phyloP scores from a whole-genome alignment of 1,140 invertebrate species.

The Cydia amplana region DNA sequence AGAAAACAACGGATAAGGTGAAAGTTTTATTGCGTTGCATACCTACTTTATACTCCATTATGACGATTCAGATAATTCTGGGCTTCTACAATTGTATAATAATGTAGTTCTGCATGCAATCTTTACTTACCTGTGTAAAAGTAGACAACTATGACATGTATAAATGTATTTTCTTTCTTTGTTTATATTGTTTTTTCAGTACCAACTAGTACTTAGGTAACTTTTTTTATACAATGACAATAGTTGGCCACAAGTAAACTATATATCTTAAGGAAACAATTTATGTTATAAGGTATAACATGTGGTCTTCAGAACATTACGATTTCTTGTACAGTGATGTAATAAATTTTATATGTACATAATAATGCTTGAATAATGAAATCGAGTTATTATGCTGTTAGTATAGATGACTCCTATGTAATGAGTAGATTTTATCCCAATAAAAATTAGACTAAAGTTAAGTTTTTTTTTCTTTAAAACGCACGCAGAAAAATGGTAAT shows the following conservation, averaged over 20 bases:
- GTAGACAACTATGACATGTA: slow-evolving; percentile 35
- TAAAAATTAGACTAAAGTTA: not conserved
- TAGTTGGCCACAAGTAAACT: slow-evolving; percentile 39
- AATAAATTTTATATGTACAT: slow-evolving; percentile 43
- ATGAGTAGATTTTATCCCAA: slow-evolving; percentile 41
- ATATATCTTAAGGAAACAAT: slow-evolving; percentile 27
- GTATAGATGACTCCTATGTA: slow-evolving; percentile 48
- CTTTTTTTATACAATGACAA: slow-evolving; percentile 58
- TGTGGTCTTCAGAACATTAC: slow-evolving; percentile 37
- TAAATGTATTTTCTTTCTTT: slow-evolving; percentile 1
- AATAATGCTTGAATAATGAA: slow-evolving; percentile 50
- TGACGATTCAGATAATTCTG: not conserved
- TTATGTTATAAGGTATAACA: slow-evolving; percentile 32
- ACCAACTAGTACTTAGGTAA: slow-evolving; percentile 57
- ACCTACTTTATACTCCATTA: not conserved
- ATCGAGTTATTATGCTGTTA: slow-evolving; percentile 47
- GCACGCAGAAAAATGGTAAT: too few species aligned
- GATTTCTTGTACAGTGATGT: slow-evolving; percentile 62
- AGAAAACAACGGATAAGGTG: slow-evolving; percentile 41
- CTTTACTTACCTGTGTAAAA: not conserved
- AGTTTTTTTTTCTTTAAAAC: not conserved
- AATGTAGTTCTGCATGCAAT: not conserved
- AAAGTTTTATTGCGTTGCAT: slow-evolving; percentile 45
- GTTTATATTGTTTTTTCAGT: slow-evolving; percentile 46
- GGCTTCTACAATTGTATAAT: not conserved